Base-by-base conservation (phyloP, 1,140 invertebrate genomes). In the Lethrus apterus region DNA sequence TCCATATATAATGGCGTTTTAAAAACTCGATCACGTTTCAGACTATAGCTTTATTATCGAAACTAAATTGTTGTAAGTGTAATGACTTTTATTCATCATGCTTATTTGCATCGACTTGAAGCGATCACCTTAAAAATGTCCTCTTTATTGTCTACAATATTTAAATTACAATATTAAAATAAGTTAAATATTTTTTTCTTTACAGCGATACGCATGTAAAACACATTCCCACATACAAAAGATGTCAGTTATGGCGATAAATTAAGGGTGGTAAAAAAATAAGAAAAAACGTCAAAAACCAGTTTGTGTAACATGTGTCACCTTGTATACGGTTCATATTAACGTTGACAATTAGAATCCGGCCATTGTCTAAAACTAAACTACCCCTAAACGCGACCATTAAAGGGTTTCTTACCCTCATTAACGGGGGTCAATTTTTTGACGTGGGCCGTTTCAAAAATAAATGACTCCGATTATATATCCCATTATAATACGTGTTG, bases 81-180 rank as follows among this genome's bases (percentile, higher is more conserved):
- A 38, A 38, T 38, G 35, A 38, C 35, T 38, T 38, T 21, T 38
- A 38, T 38, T 38, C 35, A 21, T 21, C 35, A n/a, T n/a, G n/a
- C 35, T 38, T 38, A 38, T 38, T 38, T 38, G 35, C 35, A 38
- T 38, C 35, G n/a, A 21, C n/a, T n/a, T n/a, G n/a, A n/a, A n/a
- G n/a, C n/a, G n/a, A n/a, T n/a, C n/a, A n/a, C n/a, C n/a, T n/a
- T n/a, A n/a, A n/a, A n/a, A n/a, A n/a, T n/a, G n/a, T n/a, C n/a
- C n/a, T n/a, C n/a, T n/a, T n/a, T n/a, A n/a, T n/a, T n/a, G n/a
- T n/a, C n/a, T n/a, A n/a, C n/a, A n/a, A n/a, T n/a, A n/a, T n/a
- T n/a, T n/a, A n/a, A n/a, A n/a, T n/a, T n/a, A n/a, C n/a, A n/a
- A n/a, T n/a, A n/a, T n/a, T n/a, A n/a, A n/a, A n/a, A n/a, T n/a